phyloP scores from a whole-genome alignment of 2,113 vertebrate genomes.

The Leptobrachium ailaonicum region DNA sequence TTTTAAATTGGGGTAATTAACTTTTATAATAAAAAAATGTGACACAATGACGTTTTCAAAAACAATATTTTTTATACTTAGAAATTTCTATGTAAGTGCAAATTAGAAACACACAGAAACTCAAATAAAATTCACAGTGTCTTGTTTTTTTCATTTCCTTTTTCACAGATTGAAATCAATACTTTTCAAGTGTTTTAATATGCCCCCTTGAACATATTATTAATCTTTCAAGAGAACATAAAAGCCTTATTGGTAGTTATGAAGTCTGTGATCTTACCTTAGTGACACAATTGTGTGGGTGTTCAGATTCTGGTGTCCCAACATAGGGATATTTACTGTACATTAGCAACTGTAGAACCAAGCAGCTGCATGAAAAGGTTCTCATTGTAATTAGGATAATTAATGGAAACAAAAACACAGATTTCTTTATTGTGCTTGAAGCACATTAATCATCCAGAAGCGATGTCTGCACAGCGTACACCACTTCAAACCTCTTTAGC shows the following conservation, averaged over 20 bases:
- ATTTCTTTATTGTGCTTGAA: slow-evolving; percentile 56
- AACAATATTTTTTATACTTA: slow-evolving; percentile 20
- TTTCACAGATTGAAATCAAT: slow-evolving; percentile 72
- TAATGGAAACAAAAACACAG: slow-evolving; percentile 61
- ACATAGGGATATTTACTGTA: slow-evolving; percentile 62
- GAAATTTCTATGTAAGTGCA: slow-evolving; percentile 62
- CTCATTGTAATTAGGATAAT: slow-evolving; percentile 75
- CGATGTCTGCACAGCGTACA: slow-evolving; percentile 55
- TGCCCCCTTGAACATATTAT: slow-evolving; percentile 73
- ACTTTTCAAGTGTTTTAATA: slow-evolving; percentile 79
- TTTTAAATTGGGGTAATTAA: too few relatives aligned
- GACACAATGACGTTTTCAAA: background rate
- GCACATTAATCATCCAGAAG: slow-evolving; percentile 61
- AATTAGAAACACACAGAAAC: slow-evolving; percentile 68
- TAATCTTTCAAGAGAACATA: slow-evolving; percentile 74
- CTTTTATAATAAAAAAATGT: too few relatives aligned
- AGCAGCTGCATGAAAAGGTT: slow-evolving; percentile 64
- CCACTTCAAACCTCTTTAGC: slow-evolving; percentile 24
- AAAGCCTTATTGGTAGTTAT: slow-evolving; percentile 81
- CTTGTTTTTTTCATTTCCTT: slow-evolving; percentile 74
- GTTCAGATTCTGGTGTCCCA: slow-evolving; percentile 65
- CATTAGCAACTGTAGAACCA: slow-evolving; percentile 55
- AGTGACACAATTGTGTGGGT: slow-evolving; percentile 65
- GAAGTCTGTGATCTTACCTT: slow-evolving; percentile 66
- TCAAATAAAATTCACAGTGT: slow-evolving; percentile 69